Conservation (phyloP, 53 echinoderm and acorn worm genomes). For the Crossaster papposus region DNA sequence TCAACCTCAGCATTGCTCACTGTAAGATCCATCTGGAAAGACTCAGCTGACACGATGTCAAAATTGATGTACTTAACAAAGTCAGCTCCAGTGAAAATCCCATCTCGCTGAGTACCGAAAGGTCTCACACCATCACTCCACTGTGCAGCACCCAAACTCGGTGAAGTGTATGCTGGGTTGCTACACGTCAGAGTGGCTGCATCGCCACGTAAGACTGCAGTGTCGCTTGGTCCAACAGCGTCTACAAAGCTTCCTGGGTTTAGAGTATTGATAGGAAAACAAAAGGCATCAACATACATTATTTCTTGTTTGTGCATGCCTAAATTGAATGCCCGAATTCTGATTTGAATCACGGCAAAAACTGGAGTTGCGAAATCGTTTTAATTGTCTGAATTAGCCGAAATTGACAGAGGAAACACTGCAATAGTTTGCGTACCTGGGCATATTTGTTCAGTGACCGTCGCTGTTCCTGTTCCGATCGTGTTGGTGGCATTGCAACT, state of each 20-base stretch:
- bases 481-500: constrained; percentile 23
- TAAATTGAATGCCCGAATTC: no score
- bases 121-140: neutral
- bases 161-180: neutral
- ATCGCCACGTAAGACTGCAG: neutral
- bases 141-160: neutral
- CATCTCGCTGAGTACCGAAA: neutral
- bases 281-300: no score
- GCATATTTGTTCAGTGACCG: neutral
- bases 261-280: no score
- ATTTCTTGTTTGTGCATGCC: no score
- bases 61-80: neutral
- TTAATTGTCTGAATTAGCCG: no score
- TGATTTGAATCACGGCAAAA: no score
- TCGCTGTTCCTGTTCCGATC: constrained; percentile 8
- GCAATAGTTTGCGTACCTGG: neutral
- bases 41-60: neutral
- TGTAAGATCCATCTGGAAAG: neutral
- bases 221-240: neutral
- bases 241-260: neutral
- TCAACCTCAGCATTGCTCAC: neutral
- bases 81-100: no score
- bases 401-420: no score
- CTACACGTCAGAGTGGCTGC: constrained; percentile 11
- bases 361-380: no score